Evolutionary conservation across 64 coral and sea anemone genomes (phyloP).

Genomic region (Cladopsammia gracilis): DNA sequence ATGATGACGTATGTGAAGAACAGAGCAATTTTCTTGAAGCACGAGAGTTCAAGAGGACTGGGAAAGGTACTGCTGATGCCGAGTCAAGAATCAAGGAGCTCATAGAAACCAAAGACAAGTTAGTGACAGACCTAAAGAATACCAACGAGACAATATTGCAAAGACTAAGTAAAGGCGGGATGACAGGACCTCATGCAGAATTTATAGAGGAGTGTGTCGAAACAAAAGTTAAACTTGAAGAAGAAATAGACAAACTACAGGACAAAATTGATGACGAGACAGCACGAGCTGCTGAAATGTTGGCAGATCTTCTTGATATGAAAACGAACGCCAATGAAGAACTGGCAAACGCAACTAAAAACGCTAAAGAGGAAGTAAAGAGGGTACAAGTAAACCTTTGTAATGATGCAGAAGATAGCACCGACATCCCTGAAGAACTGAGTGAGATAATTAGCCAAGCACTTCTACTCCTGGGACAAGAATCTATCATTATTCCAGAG

Average conservation of each 20-base stretch:
- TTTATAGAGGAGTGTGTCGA: conserved; percentile 34
- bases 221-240: conserved; percentile 60
- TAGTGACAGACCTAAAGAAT: conserved; percentile 12
- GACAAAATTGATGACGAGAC: conserved; percentile 59
- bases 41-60: conserved; percentile 58
- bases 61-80: not conserved
- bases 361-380: conserved; percentile 26
- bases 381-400: not conserved
- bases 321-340: conserved; percentile 45
- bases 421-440: not conserved
- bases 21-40: conserved; percentile 68
- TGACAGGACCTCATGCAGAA: conserved; percentile 25
- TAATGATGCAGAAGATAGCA: not conserved
- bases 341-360: not conserved
- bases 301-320: conserved; percentile 42
- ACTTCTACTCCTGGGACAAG: not conserved
- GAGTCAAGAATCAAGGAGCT: conserved; percentile 6
- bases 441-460: not conserved
- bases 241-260: conserved; percentile 21
- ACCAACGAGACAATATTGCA: conserved; percentile 29
- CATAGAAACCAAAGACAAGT: not conserved
- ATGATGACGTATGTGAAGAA: conserved; percentile 65
- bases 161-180: not conserved
- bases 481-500: not conserved
- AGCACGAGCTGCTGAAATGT: conserved; percentile 22